Evolutionary conservation across 2,888 invertebrate genomes (phyloP).

Genomic region (Griposia aprilina): DNA sequence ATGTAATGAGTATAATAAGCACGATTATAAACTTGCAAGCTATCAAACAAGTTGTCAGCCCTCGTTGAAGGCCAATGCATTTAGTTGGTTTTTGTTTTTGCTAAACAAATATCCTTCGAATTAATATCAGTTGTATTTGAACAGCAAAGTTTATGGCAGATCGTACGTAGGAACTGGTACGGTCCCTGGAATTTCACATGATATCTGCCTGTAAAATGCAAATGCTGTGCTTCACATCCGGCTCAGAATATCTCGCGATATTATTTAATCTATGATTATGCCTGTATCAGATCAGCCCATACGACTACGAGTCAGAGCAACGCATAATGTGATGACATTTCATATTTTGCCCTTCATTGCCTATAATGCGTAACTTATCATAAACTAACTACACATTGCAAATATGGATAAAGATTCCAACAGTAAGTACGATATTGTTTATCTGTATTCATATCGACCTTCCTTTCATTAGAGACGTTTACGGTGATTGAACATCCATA

Average conservation of each 20-base stretch:
- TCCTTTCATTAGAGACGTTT: slow-evolving; percentile 64
- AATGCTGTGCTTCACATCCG: slow-evolving; percentile 79
- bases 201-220: slow-evolving; percentile 75
- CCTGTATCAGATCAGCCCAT: slow-evolving; percentile 62
- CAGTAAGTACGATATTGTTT: slow-evolving; percentile 40
- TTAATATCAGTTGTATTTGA: slow-evolving; percentile 57
- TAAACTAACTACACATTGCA: slow-evolving; percentile 42
- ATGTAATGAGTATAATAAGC: slow-evolving; percentile 35
- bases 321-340: slow-evolving; percentile 63
- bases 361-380: slow-evolving; percentile 58
- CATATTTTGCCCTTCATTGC: slow-evolving; percentile 64
- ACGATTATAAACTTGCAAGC: slow-evolving; percentile 36
- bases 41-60: slow-evolving; percentile 49
- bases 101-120: slow-evolving; percentile 42
- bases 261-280: slow-evolving; percentile 68
- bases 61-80: slow-evolving; percentile 38
- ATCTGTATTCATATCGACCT: slow-evolving; percentile 61
- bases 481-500: slow-evolving; percentile 60
- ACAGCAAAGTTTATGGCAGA: slow-evolving; percentile 60
- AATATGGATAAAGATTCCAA: slow-evolving; percentile 61
- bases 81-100: slow-evolving; percentile 51
- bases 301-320: slow-evolving; percentile 39
- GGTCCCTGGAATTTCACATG: slow-evolving; percentile 61
- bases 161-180: slow-evolving; percentile 54
- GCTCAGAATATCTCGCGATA: slow-evolving; percentile 74